Evolutionary conservation across 2,797 vertebrate species (phyloP).

Genomic region (Falco concolor): DNA sequence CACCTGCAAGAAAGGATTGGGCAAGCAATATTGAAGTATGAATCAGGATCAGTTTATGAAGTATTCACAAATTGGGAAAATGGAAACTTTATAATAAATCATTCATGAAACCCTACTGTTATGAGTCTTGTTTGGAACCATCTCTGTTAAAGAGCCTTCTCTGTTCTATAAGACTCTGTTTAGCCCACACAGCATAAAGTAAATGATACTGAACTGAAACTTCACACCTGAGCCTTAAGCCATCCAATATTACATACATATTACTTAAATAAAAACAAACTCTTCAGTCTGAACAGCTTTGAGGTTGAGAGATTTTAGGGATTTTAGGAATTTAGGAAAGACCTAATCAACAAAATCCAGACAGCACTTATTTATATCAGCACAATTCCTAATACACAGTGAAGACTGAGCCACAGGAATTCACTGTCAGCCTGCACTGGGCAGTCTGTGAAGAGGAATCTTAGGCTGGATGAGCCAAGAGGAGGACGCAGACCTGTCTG

Average conservation of each 20-base stretch:
- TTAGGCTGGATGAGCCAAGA: not conserved
- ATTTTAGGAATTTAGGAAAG: not conserved
- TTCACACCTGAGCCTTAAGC: not conserved
- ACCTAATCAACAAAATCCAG: not conserved
- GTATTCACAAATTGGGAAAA: not conserved
- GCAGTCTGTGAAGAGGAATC: not conserved
- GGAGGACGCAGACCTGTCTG: not conserved
- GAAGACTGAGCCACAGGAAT: not conserved
- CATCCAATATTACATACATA: not conserved
- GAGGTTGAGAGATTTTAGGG: not conserved
- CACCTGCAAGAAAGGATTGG: not conserved
- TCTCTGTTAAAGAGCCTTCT: not conserved
- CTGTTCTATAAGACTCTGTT: not conserved
- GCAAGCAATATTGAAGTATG: not conserved
- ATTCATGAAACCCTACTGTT: not conserved
- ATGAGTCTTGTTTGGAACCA: not conserved
- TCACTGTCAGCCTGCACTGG: not conserved
- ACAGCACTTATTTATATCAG: not conserved
- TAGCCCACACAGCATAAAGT: not conserved
- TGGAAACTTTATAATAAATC: not conserved
- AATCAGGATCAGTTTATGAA: not conserved
- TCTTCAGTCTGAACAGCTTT: not conserved
- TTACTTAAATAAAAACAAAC: not conserved
- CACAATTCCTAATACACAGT: not conserved
- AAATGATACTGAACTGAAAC: not conserved